Evolutionary conservation across 2,113 vertebrate genomes (phyloP).

Genomic region (Sapayoa aenigma): DNA sequence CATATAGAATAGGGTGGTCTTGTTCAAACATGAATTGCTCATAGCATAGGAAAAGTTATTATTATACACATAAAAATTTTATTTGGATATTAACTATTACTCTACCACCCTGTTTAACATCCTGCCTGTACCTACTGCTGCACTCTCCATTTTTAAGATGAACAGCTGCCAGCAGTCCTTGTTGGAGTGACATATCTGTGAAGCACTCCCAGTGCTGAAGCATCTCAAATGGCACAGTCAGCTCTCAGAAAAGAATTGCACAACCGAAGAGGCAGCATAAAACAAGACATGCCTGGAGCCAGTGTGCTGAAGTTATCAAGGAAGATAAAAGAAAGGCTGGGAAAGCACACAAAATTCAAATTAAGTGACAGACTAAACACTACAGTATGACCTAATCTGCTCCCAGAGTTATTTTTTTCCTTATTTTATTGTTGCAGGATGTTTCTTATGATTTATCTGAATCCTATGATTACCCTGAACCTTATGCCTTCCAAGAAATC

Average conservation of each 20-base stretch:
- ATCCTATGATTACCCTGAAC: not conserved
- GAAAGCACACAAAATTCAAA: not conserved
- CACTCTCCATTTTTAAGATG: not conserved
- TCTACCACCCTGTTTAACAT: not conserved
- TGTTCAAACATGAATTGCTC: not conserved
- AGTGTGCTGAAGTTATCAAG: not conserved
- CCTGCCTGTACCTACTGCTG: not conserved
- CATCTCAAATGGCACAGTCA: not conserved
- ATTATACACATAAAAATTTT: not conserved
- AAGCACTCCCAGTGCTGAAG: not conserved
- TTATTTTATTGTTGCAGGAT: not conserved
- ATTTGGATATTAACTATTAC: not conserved
- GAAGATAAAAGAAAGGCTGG: not conserved
- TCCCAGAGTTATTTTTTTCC: not conserved
- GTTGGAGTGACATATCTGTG: not conserved
- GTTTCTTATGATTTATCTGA: not conserved
- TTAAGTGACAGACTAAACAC: not conserved
- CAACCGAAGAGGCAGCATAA: not conserved
- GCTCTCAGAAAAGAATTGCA: not conserved
- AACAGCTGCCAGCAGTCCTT: not conserved
- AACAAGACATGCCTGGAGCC: not conserved
- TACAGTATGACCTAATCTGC: not conserved
- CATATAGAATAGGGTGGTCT: rapidly evolving
- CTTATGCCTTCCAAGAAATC: not conserved
- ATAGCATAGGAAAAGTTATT: not conserved